Base-by-base conservation (phyloP, 2,797 vertebrate species). In the Pseudomugil tenellus region DNA sequence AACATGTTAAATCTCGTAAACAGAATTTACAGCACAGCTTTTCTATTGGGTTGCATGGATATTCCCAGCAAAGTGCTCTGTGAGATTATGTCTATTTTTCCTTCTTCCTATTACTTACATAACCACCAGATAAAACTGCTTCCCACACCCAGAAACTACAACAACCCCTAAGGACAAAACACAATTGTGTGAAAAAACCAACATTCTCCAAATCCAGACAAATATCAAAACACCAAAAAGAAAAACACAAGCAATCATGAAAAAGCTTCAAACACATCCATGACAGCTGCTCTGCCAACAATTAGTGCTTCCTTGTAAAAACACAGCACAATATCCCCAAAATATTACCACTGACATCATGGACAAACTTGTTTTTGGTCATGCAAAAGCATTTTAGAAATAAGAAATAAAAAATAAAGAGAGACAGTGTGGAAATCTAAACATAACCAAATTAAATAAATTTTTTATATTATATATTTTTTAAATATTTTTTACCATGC, bases 71-170 rank as follows among this genome's bases (percentile, higher is more conserved):
- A 67, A 39, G 21, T 59, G 14, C 35, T 68, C 1, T 25, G 41
- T 35, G 12, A 32, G 32, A 49, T 62, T 57, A 46, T 46, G 43
- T 66, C 35, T 48, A n/a, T 48, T 51, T 52, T 61, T 23, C 11
- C 19, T 43, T 64, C 58, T 49, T 26, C 58, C 43, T 51, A 51
- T 35, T 55, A 37, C 31, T 72, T 28, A 49, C 63, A 62, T 41
- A 62, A 74, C 19, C 41, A 21, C 21, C 51, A 67, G 0, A 74
- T 70, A 70, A 52, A 55, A 64, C 23, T 4, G 11, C 17, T 57
- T 49, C 19, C 29, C 28, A 14, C 39, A 39, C 12, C 35, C 25
- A 21, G 28, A 31, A 25, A 26, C 55, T 32, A 58, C 46, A 58
- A 17, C 11, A 26, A 29, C 9, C 62, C 52, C 13, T 7, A 43